Percentiles rank a stretch among this genome's conserved stretches.
phyloP scores from a whole-genome alignment of 2,888 invertebrate species.

The Luffia ferchaultella region DNA sequence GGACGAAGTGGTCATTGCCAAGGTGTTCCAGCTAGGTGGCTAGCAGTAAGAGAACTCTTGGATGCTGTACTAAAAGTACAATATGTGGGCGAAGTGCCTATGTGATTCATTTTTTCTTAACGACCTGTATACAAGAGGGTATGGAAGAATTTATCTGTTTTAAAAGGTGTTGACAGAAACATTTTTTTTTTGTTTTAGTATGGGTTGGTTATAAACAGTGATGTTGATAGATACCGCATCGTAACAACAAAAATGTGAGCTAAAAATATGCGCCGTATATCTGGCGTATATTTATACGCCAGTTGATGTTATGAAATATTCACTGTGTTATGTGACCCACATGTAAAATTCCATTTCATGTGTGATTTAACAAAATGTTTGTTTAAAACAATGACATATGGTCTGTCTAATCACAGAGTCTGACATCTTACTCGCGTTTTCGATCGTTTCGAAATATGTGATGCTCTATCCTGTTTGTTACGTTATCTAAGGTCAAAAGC shows the following conservation, averaged over 20 bases:
- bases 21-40: slow-evolving; percentile 43
- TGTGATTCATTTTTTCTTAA: slow-evolving; percentile 25
- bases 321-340: no score
- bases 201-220: no score
- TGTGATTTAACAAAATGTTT: no score
- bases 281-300: background rate
- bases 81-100: slow-evolving; percentile 52
- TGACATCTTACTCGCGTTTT: no score
- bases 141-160: background rate
- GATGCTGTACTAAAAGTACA: slow-evolving; percentile 45
- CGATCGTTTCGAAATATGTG: no score
- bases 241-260: background rate
- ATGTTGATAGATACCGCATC: background rate
- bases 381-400: no score
- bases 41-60: slow-evolving; percentile 41
- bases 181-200: background rate
- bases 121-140: background rate
- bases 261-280: background rate
- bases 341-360: no score
- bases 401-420: no score
- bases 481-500: no score
- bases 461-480: no score
- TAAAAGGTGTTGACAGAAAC: background rate
- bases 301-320: no score
- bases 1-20: slow-evolving; percentile 6